phyloP scores from a whole-genome alignment of 2,113 vertebrate species.

The Xerus inauris region DNA sequence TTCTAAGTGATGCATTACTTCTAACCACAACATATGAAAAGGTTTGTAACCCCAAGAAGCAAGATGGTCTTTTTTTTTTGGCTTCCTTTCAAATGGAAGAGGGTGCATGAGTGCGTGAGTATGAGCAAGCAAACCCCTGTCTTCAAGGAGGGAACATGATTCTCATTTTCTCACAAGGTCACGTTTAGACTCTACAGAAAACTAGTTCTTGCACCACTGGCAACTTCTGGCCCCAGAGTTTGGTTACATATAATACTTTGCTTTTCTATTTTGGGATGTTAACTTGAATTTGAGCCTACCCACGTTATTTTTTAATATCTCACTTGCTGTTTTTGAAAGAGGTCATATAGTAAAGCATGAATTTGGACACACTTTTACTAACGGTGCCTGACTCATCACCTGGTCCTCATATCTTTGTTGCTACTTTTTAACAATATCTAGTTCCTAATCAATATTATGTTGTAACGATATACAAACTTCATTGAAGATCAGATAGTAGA shows the following conservation, averaged over 20 bases:
- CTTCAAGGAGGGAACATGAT: neutral
- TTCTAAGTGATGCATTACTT: neutral
- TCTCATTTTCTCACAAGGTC: neutral
- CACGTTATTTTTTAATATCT: conserved; percentile 4
- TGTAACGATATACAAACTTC: neutral
- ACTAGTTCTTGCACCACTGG: neutral
- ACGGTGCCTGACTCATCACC: neutral
- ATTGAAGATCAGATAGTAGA: neutral
- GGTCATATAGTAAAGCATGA: conserved; percentile 5
- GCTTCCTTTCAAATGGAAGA: neutral
- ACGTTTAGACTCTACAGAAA: neutral
- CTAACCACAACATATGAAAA: neutral
- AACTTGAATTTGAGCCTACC: neutral
- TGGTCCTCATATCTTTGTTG: neutral
- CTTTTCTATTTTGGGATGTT: neutral
- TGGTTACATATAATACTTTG: neutral
- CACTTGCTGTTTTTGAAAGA: neutral
- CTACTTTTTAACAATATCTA: neutral
- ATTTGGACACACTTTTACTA: neutral
- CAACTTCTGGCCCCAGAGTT: neutral
- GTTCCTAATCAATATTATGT: neutral
- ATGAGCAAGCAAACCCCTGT: neutral
- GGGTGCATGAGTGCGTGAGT: no score
- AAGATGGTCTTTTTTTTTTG: neutral
- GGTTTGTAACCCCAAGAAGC: neutral